phyloP scores from a whole-genome alignment of 1,140 invertebrate genomes.

The Diorhabda carinulata region DNA sequence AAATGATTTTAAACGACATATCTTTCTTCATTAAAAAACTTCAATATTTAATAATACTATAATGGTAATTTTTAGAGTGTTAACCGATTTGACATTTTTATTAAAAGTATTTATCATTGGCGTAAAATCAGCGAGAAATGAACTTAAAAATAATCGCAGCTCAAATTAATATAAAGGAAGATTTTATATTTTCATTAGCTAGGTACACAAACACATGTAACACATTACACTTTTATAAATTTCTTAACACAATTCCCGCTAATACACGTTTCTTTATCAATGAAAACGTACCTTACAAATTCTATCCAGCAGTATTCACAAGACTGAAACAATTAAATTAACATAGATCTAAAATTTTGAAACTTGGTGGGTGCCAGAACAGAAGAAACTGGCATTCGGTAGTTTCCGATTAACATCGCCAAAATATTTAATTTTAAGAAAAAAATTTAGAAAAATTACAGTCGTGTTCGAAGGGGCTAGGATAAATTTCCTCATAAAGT shows the following conservation, averaged over 20 bases:
- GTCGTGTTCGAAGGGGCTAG: background rate
- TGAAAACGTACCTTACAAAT: slow-evolving; percentile 11
- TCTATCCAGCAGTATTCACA: slow-evolving; percentile 23
- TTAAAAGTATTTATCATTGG: too few species aligned
- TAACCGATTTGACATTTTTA: too few species aligned
- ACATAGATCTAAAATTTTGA: slow-evolving; percentile 33
- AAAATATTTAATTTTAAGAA: slow-evolving; percentile 19
- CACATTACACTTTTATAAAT: background rate
- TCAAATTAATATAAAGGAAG: background rate
- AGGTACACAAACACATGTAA: background rate
- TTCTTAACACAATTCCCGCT: slow-evolving; percentile 4
- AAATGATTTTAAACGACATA: too few species aligned
- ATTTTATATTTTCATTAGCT: background rate
- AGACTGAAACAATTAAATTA: slow-evolving; percentile 38
- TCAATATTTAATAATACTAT: too few species aligned
- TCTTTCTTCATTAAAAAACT: too few species aligned
- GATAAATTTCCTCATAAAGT: background rate
- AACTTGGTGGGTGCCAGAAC: slow-evolving; percentile 35
- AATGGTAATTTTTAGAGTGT: too few species aligned
- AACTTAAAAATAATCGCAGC: slow-evolving; percentile 10
- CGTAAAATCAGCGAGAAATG: background rate
- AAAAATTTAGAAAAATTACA: background rate
- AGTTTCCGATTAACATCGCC: slow-evolving; percentile 33
- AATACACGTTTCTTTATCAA: slow-evolving; percentile 1
- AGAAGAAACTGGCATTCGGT: slow-evolving; percentile 33